Evolutionary conservation across 2,797 vertebrate species (phyloP), one percentile per base, ranked within the genome.

Genomic region (Scarus forsteni): DNA sequence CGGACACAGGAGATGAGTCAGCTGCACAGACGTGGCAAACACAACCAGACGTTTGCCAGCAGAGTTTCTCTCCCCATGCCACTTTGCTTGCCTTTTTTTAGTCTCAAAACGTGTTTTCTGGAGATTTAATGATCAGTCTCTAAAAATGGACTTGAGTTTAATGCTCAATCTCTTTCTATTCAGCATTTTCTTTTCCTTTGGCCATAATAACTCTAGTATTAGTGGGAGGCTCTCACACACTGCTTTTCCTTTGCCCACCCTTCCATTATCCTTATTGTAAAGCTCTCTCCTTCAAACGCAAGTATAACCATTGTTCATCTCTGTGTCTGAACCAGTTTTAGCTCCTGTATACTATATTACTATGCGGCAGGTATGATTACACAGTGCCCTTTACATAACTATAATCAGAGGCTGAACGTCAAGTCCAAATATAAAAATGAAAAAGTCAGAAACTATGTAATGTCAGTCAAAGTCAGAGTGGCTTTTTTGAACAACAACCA

Each of bases 1-100:
- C 66, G 9, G 70, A 79, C 52, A 73, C 75, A 72, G 34, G 54
- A 73, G 70, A 83, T 80, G 77, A 88, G 81, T 88, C 84, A 89
- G 82, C 70, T 54, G 64, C 38, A 81, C 74, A 53, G 12, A 79
- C 46, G 56, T 84, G 77, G 77, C 80, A 73, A 80, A 81, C 61
- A 54, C 62, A 73, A 38, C n/a, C 7, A 73, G 56, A 53, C 52
- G 42, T 79, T 83, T 75, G 66, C 61, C 62, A 76, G 60, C 34
- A 58, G 27, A 60, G 66, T 53, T 57, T 53, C 18, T 42, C 54
- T 68, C 63, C 64, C 54, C 56, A 60, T 74, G 66, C 50, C 54
- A 48, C 34, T 69, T 55, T 63, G 35, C 61, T 61, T 34, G 15
- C 38, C 27, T 60, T n/a, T 5, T 44, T 66, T n/a, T 57, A 27